These are phyloP conservation scores for Patella ulyssiponensis DNA, from an alignment of 2,888 invertebrate genomes.

Conservation along the genomic window DNA sequence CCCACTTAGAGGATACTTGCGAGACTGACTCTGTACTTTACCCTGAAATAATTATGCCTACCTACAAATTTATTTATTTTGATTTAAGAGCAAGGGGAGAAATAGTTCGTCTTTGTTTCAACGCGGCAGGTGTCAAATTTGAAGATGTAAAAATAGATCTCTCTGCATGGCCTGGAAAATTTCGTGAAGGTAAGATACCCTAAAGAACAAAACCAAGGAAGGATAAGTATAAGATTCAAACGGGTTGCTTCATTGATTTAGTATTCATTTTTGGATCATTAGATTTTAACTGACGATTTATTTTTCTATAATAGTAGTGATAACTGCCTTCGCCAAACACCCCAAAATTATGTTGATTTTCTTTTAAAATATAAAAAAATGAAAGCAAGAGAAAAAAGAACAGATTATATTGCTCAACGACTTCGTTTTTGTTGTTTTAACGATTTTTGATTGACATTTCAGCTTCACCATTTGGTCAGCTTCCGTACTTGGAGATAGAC, in stretches of 20 bases:
- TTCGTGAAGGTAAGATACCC: constrained; percentile 33
- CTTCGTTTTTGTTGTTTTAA: background rate
- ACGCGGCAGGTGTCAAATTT: constrained; percentile 32
- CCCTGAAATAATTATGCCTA: constrained; percentile 17
- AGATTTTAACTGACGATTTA: no score
- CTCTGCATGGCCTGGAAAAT: constrained; percentile 33
- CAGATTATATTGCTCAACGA: no score
- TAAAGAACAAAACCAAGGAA: no score
- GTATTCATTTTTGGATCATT: no score
- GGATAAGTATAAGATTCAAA: no score
- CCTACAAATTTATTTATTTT: constrained; percentile 38
- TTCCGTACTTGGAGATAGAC: constrained; percentile 20
- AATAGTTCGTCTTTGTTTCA: constrained; percentile 29
- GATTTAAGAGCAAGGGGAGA: constrained; percentile 39
- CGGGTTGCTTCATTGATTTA: no score
- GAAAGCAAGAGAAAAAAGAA: no score
- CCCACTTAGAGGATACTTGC: no score
- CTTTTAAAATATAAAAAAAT: background rate
- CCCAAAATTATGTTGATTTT: background rate
- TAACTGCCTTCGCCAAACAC: background rate
- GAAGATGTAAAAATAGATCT: constrained; percentile 33
- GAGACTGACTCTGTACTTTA: no score
- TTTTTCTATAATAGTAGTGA: no score
- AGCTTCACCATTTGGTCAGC: constrained; percentile 17
- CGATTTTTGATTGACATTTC: background rate